These are phyloP conservation scores for Melinopterus prodromus DNA, from an alignment of 2,888 invertebrate genomes.

Conservation along the genomic window DNA sequence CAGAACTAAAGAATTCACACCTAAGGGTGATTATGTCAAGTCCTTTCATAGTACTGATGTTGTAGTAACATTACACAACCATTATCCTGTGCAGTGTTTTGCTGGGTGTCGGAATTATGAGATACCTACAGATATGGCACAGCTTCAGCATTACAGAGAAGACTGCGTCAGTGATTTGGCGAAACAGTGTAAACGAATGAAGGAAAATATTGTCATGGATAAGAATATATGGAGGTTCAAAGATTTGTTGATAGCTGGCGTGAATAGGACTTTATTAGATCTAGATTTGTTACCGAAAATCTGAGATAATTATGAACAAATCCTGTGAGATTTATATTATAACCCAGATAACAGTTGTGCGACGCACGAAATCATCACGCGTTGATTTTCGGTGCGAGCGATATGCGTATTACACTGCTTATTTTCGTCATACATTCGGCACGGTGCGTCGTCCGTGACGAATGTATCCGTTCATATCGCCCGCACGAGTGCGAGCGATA, in stretches of 20 bases:
- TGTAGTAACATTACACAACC: slow-evolving; percentile 86
- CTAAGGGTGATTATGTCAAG: slow-evolving; percentile 88
- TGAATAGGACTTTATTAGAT: slow-evolving; percentile 54
- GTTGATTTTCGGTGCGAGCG: too few relatives aligned
- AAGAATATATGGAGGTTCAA: slow-evolving; percentile 89
- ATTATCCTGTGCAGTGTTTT: slow-evolving; percentile 81
- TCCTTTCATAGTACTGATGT: slow-evolving; percentile 88
- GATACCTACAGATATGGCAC: slow-evolving; percentile 79
- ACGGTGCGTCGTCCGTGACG: too few relatives aligned
- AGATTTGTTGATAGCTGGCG: slow-evolving; percentile 74
- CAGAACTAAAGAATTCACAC: slow-evolving; percentile 85
- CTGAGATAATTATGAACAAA: slow-evolving; percentile 54
- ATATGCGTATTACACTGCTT: too few relatives aligned
- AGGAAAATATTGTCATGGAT: slow-evolving; percentile 83
- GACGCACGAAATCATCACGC: too few relatives aligned
- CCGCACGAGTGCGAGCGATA: too few relatives aligned
- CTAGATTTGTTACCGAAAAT: slow-evolving; percentile 67
- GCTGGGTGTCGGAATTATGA: slow-evolving; percentile 78
- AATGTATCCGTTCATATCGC: too few relatives aligned
- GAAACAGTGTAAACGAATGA: slow-evolving; percentile 77
- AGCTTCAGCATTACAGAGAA: slow-evolving; percentile 89
- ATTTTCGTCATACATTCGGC: too few relatives aligned
- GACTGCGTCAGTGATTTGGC: slow-evolving; percentile 86
- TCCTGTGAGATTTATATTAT: too few relatives aligned
- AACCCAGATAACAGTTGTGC: too few relatives aligned